These are phyloP conservation scores for Pristionchus arcanus DNA, from an alignment of 2,888 invertebrate genomes.

Conservation along the genomic window DNA sequence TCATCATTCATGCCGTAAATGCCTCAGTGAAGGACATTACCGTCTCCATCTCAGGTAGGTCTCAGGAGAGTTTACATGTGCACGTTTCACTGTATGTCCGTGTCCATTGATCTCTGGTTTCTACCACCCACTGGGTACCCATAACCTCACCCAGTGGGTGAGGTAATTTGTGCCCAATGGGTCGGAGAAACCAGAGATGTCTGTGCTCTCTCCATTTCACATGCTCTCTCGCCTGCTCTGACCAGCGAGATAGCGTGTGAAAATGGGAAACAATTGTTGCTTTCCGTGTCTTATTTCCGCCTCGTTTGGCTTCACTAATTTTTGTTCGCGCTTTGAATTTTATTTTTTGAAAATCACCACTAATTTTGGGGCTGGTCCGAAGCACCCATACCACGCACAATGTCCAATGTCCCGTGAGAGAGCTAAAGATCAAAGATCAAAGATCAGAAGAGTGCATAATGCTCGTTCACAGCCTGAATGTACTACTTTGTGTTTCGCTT, in stretches of 20 bases:
- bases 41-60: slow-evolving; percentile 80
- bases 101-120: too few species aligned
- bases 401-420: slow-evolving; percentile 32
- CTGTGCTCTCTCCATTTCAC: background rate
- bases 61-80: slow-evolving; percentile 16
- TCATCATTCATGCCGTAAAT: slow-evolving; percentile 83
- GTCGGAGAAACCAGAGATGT: too few species aligned
- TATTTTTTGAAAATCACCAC: background rate
- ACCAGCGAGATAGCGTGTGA: background rate
- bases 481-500: slow-evolving; percentile 17
- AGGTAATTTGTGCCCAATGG: too few species aligned
- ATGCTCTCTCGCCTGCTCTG: background rate
- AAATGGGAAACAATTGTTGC: background rate
- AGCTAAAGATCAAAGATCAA: background rate
- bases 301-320: slow-evolving; percentile 3
- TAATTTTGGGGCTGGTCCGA: background rate
- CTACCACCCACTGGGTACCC: too few species aligned
- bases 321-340: slow-evolving; percentile 13
- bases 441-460: slow-evolving; percentile 5
- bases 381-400: slow-evolving; percentile 36
- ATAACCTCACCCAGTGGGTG: too few species aligned
- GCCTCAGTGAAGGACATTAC: slow-evolving; percentile 80
- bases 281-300: background rate
- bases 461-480: slow-evolving; percentile 41
- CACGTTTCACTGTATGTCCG: background rate